Percentiles rank a stretch among this genome's conserved stretches.
Evolutionary conservation across 2,113 vertebrate genomes (phyloP).

Genomic region (Phainopepla nitens): DNA sequence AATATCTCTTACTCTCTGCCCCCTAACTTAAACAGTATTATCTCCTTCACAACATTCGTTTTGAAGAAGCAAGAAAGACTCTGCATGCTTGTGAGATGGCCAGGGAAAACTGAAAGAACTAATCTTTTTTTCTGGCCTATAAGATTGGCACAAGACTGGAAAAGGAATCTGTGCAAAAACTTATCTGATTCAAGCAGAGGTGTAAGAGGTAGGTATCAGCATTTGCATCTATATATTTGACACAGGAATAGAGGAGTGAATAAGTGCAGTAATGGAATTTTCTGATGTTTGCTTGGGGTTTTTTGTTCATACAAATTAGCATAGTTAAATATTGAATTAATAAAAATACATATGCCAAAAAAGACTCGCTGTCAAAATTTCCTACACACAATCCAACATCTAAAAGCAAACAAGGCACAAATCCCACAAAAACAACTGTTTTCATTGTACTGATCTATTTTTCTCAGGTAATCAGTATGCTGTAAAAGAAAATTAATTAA

Average conservation of each 20-base stretch:
- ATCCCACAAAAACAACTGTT: not conserved
- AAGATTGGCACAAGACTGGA: not conserved
- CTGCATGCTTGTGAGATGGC: not conserved
- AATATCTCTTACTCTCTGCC: not conserved
- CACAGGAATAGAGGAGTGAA: not conserved
- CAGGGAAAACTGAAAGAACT: not conserved
- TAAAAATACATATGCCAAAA: not conserved
- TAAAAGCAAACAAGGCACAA: conserved; percentile 26
- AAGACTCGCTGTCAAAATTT: conserved; percentile 28
- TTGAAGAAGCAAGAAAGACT: not conserved
- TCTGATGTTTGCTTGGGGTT: not conserved
- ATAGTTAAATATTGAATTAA: conserved; percentile 32
- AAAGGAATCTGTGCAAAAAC: not conserved
- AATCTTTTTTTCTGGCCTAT: not conserved
- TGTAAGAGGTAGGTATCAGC: not conserved
- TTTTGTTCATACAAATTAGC: conserved; percentile 21
- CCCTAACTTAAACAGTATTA: not conserved
- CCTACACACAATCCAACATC: not conserved
- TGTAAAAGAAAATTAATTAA: not conserved
- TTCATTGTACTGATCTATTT: not conserved
- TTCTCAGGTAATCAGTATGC: not conserved
- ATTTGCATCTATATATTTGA: not conserved
- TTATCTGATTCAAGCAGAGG: not conserved
- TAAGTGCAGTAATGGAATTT: not conserved
- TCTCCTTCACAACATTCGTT: not conserved